phyloP scores from a whole-genome alignment of 2,113 vertebrate genomes.

The Brachypodius melanocephalos region DNA sequence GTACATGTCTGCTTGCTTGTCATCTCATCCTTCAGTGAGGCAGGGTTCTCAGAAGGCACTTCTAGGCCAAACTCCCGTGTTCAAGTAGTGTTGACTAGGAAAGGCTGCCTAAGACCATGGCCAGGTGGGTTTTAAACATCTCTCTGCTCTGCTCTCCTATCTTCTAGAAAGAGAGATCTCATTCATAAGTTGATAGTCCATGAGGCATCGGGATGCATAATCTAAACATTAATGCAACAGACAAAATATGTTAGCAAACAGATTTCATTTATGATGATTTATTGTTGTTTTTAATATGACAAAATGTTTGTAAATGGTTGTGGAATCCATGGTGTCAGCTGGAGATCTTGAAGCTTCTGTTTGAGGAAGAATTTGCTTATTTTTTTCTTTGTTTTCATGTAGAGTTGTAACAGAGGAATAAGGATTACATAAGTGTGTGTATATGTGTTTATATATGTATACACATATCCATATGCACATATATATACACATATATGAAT shows the following conservation, averaged over 20 bases:
- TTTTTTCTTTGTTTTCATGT: neutral
- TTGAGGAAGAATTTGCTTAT: neutral
- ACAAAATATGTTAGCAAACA: neutral
- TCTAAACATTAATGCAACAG: neutral
- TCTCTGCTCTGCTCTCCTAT: neutral
- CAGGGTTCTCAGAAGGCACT: neutral
- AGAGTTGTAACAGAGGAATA: neutral
- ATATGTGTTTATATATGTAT: neutral
- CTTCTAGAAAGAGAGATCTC: neutral
- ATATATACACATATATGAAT: neutral
- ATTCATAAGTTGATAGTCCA: neutral
- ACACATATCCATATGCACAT: neutral
- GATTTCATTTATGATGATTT: neutral
- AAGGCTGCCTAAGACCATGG: neutral
- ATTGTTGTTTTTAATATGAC: neutral
- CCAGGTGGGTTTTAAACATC: neutral
- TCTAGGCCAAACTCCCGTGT: neutral
- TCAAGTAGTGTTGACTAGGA: neutral
- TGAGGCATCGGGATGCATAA: neutral
- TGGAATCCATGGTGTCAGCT: neutral
- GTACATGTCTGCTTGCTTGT: neutral
- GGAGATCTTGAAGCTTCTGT: neutral
- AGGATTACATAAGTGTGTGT: neutral
- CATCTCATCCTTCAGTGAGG: neutral
- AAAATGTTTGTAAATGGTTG: neutral